These are phyloP conservation scores for Delphinus delphis DNA, from an alignment of 2,113 vertebrate genomes.

Conservation along the genomic window DNA sequence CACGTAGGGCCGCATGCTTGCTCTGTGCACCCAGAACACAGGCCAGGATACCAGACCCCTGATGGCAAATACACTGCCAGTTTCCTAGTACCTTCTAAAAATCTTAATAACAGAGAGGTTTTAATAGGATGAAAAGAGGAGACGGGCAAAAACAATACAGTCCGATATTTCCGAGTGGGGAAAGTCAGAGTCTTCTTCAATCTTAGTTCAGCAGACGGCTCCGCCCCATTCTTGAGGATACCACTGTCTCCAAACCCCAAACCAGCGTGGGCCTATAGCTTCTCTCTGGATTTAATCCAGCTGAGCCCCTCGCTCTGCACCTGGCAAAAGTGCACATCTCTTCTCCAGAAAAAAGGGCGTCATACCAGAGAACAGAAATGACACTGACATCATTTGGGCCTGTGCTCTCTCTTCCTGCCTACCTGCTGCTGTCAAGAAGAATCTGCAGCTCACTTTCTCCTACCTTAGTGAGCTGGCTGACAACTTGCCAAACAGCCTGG, in stretches of 20 bases:
- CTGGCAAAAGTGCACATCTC: not conserved
- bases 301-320: not conserved
- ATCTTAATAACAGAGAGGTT: not conserved
- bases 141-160: not conserved
- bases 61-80: accelerated
- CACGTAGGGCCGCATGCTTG: not conserved
- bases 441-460: not conserved
- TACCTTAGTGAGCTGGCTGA: not conserved
- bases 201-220: not conserved
- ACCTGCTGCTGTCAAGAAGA: not conserved
- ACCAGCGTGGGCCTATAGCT: not conserved
- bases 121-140: not conserved
- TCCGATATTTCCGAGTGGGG: not conserved
- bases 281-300: not conserved
- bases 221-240: not conserved
- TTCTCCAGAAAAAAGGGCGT: not conserved
- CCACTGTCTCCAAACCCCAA: not conserved
- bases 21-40: not conserved
- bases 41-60: not conserved
- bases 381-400: not conserved
- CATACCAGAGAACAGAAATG: not conserved
- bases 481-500: not conserved
- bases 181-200: not conserved
- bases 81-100: not conserved
- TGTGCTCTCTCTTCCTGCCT: not conserved